These are phyloP conservation scores for Aphidius colemani DNA, from an alignment of 2,888 invertebrate species.

Conservation along the genomic window DNA sequence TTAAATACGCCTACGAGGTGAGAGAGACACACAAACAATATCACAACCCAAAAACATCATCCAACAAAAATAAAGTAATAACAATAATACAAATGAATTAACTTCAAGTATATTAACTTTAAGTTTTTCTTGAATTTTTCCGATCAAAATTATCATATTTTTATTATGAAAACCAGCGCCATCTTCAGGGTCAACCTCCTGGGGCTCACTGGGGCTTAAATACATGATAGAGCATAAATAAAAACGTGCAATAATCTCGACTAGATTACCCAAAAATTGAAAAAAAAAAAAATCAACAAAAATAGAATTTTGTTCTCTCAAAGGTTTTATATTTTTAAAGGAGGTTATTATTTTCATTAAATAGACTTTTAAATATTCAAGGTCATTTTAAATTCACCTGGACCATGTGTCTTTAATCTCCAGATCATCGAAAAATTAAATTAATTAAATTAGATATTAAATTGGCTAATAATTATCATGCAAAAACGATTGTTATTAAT, in stretches of 20 bases:
- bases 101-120: too few relatives aligned
- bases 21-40: constrained; percentile 11
- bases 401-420: constrained; percentile 1
- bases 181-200: constrained; percentile 25
- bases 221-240: background rate
- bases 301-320: too few relatives aligned
- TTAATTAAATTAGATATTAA: constrained; percentile 1
- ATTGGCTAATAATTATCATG: background rate
- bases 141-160: constrained; percentile 7
- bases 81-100: too few relatives aligned
- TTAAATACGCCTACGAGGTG: constrained; percentile 28
- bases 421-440: constrained; percentile 9
- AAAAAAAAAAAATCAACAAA: too few relatives aligned
- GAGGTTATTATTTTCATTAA: too few relatives aligned
- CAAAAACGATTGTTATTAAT: background rate
- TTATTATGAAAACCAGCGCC: constrained; percentile 16
- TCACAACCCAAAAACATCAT: background rate
- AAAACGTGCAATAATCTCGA: constrained; percentile 14
- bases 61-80: too few relatives aligned
- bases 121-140: constrained; percentile 14
- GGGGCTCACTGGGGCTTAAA: constrained; percentile 3
- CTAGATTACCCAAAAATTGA: constrained; percentile 6
- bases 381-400: background rate
- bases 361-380: too few relatives aligned
- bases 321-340: too few relatives aligned